Percentiles rank a stretch among this genome's conserved stretches.
These are phyloP conservation scores for Cuniculus paca DNA, from an alignment of 2,797 vertebrate genomes.

Conservation along the genomic window DNA sequence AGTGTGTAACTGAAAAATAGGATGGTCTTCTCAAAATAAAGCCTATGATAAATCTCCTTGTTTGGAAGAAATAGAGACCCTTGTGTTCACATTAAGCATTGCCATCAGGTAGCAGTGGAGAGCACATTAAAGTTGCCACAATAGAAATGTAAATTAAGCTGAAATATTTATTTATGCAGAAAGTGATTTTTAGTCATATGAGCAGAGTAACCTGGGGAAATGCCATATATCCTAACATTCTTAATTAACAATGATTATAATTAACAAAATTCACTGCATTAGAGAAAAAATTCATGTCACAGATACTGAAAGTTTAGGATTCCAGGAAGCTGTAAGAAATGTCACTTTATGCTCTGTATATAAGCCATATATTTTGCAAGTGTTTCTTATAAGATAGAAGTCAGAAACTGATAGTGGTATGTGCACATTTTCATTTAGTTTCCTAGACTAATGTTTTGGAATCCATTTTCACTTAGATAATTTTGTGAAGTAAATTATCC, in stretches of 20 bases:
- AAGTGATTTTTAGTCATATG: constrained; percentile 71
- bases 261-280: constrained; percentile 68
- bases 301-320: not conserved
- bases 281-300: constrained; percentile 57
- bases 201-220: constrained; percentile 72
- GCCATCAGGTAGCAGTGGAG: not conserved
- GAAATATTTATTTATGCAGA: constrained; percentile 70
- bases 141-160: constrained; percentile 74
- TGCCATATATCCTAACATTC: constrained; percentile 38
- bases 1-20: not conserved
- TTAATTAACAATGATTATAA: constrained; percentile 74
- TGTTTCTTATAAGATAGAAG: constrained; percentile 18
- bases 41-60: constrained; percentile 11
- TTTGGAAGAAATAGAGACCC: not conserved
- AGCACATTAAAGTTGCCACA: constrained; percentile 58
- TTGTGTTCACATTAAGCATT: constrained; percentile 41
- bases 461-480: constrained; percentile 5
- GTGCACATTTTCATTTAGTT: constrained; percentile 36
- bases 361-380: constrained; percentile 1
- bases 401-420: not conserved
- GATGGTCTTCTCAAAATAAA: constrained; percentile 36
- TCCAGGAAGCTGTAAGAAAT: constrained; percentile 40
- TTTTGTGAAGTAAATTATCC: not conserved
- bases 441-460: constrained; percentile 14
- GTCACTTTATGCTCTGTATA: not conserved